Base-by-base conservation (phyloP, 2,888 invertebrate species). In the Neocrepidodera transversa region DNA sequence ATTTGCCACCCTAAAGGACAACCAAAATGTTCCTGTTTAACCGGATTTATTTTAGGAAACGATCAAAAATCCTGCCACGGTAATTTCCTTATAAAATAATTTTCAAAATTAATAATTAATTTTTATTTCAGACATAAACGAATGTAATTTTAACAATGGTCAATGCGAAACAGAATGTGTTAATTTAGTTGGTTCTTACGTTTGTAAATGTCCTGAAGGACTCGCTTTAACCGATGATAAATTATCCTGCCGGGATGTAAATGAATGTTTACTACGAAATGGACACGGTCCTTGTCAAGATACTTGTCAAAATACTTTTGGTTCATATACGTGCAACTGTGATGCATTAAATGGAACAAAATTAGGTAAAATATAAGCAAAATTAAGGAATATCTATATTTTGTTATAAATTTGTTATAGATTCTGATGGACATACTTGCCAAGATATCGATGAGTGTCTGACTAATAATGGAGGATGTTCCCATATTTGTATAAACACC, bases 221-320 rank as follows among this genome's bases (percentile, higher is more conserved):
- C 81, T 81, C 49, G 79, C 83, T 63, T 76, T 86, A 43, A 50
- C 61, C 5, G 64, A 69, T 11, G 69, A 71, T 57, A 64, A 68
- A 28, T 70, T 68, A 56, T 58, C 64, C n/a, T 77, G 76, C 67
- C 66, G 75, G 82, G 86, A 86, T 75, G 79, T 85, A 67, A 85
- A 87, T 76, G 87, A 87, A 74, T 87, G 87, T 71, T 77, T 84
- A 20, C 76, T 84, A 66, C 82, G 85, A 69, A 86, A 86, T 74
- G 87, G 86, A 1, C 86, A 86, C 73, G 87, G 86, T 4, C 86
- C 86, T 10, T 88, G 87, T 71, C 85, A 87, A 74, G 86, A 86
- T 68, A 80, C 79, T 36, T 88, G 87, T 73, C 74, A 75, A 62
- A 87, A 87, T 74, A 81, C 80, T 32, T 79, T 81, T 68, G 86